Evolutionary conservation across 2,888 invertebrate genomes (phyloP).

Genomic region (Nipponacmea schrenckii): DNA sequence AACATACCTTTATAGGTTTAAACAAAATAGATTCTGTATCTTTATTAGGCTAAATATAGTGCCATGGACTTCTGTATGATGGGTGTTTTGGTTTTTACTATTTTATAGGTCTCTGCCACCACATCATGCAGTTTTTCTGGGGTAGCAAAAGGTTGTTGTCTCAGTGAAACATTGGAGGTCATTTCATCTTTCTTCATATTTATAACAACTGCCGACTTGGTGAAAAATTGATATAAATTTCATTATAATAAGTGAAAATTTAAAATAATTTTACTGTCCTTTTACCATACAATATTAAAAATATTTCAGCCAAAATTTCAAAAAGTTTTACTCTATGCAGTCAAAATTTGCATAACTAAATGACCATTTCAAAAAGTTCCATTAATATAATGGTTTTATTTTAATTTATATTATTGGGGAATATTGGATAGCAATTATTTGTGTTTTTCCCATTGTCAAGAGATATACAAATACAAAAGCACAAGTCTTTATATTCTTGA

Average conservation of each 20-base stretch:
- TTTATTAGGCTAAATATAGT: constrained; percentile 91
- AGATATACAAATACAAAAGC: too few relatives aligned
- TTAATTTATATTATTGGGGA: too few relatives aligned
- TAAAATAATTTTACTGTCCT: not conserved
- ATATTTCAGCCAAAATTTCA: too few relatives aligned
- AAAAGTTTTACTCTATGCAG: too few relatives aligned
- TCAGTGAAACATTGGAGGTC: constrained; percentile 61
- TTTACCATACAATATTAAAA: too few relatives aligned
- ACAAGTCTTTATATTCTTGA: too few relatives aligned
- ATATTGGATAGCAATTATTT: too few relatives aligned
- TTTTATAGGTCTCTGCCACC: constrained; percentile 81
- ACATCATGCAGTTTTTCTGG: constrained; percentile 80
- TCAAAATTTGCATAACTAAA: not conserved
- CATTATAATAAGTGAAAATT: not conserved
- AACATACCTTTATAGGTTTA: constrained; percentile 84
- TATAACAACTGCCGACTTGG: constrained; percentile 64
- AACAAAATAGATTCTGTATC: constrained; percentile 98
- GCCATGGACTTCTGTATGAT: constrained; percentile 89
- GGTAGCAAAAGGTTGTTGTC: constrained; percentile 76
- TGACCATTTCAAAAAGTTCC: too few relatives aligned
- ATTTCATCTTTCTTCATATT: constrained; percentile 62
- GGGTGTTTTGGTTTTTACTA: constrained; percentile 83
- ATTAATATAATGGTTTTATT: too few relatives aligned
- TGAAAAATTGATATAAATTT: not conserved
- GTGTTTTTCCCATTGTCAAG: too few relatives aligned